phyloP scores from a whole-genome alignment of 2,797 vertebrate genomes.

The Mus minutoides region DNA sequence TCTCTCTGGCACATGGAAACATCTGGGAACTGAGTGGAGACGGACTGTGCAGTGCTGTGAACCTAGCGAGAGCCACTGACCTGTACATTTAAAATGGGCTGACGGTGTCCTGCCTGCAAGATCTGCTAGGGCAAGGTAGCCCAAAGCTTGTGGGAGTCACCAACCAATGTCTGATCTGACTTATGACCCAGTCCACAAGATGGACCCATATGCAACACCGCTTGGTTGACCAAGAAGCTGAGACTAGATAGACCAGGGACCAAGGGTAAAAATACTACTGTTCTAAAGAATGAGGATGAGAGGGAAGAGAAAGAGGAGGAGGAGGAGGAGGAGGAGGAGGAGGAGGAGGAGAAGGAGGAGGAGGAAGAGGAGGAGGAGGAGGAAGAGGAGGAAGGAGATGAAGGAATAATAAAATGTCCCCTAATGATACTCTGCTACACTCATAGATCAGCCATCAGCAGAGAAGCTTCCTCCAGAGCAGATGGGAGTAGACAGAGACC shows the following conservation, averaged over 20 bases:
- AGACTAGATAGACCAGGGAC: not conserved
- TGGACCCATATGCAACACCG: too few relatives aligned
- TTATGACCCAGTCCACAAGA: not conserved
- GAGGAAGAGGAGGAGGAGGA: too few relatives aligned
- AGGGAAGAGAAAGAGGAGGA: fast-evolving
- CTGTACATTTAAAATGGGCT: fast-evolving
- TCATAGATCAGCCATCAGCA: not conserved
- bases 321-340: not conserved
- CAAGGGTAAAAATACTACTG: not conserved
- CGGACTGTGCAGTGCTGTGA: fast-evolving
- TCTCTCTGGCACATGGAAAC: fast-evolving
- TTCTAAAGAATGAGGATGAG: not conserved
- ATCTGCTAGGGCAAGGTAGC: not conserved
- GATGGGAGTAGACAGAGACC: not conserved
- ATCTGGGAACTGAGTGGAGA: not conserved
- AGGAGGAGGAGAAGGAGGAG: not conserved
- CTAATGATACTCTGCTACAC: not conserved
- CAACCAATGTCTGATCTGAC: not conserved
- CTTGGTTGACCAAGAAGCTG: not conserved
- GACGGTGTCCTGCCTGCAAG: not conserved
- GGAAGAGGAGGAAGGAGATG: too few relatives aligned
- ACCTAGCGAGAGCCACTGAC: not conserved
- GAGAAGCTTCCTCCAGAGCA: not conserved
- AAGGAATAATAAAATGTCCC: not conserved
- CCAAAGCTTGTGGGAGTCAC: not conserved